Conservation (phyloP, 1,140 invertebrate genomes). For the Brachionus rubens region DNA sequence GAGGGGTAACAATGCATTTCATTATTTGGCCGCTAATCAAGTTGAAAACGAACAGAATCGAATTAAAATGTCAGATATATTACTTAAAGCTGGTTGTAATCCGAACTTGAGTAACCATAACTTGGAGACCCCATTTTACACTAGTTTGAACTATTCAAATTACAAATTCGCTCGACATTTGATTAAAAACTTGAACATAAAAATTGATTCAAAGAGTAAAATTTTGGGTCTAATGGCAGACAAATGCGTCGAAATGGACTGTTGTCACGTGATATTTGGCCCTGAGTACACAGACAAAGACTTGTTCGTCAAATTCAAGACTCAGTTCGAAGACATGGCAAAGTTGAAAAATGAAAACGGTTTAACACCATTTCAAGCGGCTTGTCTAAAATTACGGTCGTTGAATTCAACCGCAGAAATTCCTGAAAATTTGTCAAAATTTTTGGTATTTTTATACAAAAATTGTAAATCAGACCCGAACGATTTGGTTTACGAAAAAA, state of each 20-base stretch:
- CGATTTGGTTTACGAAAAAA: neutral
- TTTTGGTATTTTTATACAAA: conserved; percentile 42
- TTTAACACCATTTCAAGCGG: conserved; percentile 12
- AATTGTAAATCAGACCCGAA: conserved; percentile 33
- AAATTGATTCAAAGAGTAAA: neutral
- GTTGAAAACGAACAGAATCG: conserved; percentile 49
- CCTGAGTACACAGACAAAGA: neutral
- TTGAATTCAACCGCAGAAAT: neutral
- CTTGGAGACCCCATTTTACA: conserved; percentile 57
- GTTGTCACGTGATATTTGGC: neutral
- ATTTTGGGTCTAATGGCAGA: conserved; percentile 10
- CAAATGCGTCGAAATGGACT: conserved; percentile 2
- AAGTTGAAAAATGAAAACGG: neutral
- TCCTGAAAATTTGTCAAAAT: neutral
- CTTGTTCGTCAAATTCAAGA: neutral
- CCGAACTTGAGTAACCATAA: conserved; percentile 53
- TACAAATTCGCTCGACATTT: conserved; percentile 6
- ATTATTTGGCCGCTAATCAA: conserved; percentile 52
- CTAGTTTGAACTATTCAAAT: conserved; percentile 50
- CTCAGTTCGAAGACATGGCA: conserved; percentile 14
- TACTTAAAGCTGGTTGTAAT: conserved; percentile 59
- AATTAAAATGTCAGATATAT: conserved; percentile 56
- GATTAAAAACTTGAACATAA: neutral
- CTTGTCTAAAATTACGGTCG: neutral
- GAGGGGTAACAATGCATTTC: conserved; percentile 59